Evolutionary conservation across 2,113 vertebrate species (phyloP).

Genomic region (Acanthochromis polyacanthus): DNA sequence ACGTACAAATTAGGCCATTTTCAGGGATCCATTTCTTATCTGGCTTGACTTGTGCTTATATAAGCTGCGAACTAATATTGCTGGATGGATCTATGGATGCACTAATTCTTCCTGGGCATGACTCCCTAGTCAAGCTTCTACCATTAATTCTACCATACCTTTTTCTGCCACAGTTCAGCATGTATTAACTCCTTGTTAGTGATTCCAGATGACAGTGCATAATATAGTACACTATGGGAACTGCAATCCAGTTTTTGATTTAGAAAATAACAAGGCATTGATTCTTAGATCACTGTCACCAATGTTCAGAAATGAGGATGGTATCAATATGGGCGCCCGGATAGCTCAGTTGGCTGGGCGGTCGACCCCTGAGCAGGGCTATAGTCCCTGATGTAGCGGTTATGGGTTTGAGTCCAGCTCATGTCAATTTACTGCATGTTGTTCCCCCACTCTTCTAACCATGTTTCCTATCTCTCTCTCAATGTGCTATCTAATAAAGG

Average conservation of each 20-base stretch:
- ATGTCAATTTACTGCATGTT: too few species aligned
- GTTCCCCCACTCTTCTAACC: too few species aligned
- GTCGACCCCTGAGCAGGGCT: too few species aligned
- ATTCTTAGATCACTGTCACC: neutral
- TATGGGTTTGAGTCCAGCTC: too few species aligned
- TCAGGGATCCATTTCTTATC: slow-evolving; percentile 79
- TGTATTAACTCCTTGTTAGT: neutral
- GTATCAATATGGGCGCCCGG: neutral
- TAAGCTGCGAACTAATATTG: slow-evolving; percentile 58
- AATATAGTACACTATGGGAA: neutral
- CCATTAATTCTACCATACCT: slow-evolving; percentile 10
- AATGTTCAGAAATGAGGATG: neutral
- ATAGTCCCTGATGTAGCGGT: too few species aligned
- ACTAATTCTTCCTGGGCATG: slow-evolving; percentile 4
- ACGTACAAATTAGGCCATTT: slow-evolving; percentile 79
- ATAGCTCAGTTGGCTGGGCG: too few species aligned
- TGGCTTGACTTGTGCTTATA: slow-evolving; percentile 65
- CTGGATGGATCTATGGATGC: slow-evolving; percentile 23
- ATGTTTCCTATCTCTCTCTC: too few species aligned
- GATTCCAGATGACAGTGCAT: slow-evolving; percentile 1
- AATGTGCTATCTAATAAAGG: too few species aligned
- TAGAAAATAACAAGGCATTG: neutral
- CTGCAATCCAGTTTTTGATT: neutral
- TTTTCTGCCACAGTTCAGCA: slow-evolving; percentile 6
- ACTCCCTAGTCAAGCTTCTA: slow-evolving; percentile 29